These are phyloP conservation scores for Tuberolachnus salignus DNA, from an alignment of 2,888 invertebrate species.

Conservation along the genomic window DNA sequence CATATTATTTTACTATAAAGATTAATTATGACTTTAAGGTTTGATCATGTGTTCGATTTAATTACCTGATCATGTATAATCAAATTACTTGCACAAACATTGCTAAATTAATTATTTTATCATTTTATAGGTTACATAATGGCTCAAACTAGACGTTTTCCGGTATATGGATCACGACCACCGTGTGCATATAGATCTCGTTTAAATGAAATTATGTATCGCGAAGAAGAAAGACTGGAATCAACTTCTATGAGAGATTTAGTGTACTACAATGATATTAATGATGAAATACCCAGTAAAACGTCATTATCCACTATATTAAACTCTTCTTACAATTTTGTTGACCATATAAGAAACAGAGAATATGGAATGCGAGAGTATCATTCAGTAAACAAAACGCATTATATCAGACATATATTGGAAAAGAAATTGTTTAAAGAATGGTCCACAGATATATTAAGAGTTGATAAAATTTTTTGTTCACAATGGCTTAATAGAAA, in stretches of 20 bases:
- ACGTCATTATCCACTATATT: constrained; percentile 70
- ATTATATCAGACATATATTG: constrained; percentile 84
- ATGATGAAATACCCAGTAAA: constrained; percentile 86
- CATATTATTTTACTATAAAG: too few relatives aligned
- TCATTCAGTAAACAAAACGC: constrained; percentile 76
- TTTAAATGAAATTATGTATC: constrained; percentile 77
- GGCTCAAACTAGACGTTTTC: constrained; percentile 75
- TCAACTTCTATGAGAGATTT: constrained; percentile 88
- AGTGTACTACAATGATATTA: constrained; percentile 73
- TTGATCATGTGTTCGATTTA: too few relatives aligned
- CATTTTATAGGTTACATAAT: constrained; percentile 63
- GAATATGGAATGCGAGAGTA: constrained; percentile 77
- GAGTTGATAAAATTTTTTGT: constrained; percentile 90
- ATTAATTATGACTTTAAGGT: too few relatives aligned
- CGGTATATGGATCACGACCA: constrained; percentile 76
- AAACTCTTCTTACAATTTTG: constrained; percentile 82
- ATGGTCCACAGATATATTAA: constrained; percentile 79
- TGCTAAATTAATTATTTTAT: neutral
- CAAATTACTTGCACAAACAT: too few relatives aligned
- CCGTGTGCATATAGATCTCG: constrained; percentile 75
- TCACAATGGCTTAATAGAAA: constrained; percentile 94
- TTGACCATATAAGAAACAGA: constrained; percentile 80
- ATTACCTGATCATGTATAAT: too few relatives aligned
- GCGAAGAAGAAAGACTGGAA: constrained; percentile 71
- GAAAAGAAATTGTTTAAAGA: constrained; percentile 89